Evolutionary conservation across 64 coral and sea anemone genomes (phyloP).

Genomic region (Montipora cactus): DNA sequence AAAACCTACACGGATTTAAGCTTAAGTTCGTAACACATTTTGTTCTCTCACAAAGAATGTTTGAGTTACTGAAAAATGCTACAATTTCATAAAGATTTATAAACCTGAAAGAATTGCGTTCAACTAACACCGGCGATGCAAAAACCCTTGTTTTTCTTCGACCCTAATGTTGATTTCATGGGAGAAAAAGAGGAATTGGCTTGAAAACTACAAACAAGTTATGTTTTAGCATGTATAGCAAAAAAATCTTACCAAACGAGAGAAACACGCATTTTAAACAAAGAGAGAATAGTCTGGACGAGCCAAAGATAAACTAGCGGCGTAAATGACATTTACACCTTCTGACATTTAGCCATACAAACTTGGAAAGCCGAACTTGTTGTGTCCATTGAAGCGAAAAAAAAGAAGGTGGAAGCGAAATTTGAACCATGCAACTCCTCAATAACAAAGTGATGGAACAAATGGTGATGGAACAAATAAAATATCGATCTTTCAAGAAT

Average conservation of each 20-base stretch:
- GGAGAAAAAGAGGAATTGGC: no score
- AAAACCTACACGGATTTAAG: no score
- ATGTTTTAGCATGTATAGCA: no score
- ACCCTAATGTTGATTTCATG: no score
- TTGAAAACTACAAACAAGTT: slow-evolving; percentile 33
- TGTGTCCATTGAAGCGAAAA: background rate
- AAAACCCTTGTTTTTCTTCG: background rate
- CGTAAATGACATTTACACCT: background rate
- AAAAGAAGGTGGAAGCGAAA: background rate
- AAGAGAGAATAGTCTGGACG: background rate
- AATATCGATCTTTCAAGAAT: background rate
- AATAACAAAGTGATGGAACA: background rate
- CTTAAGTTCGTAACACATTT: no score
- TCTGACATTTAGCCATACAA: background rate
- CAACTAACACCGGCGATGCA: slow-evolving; percentile 29
- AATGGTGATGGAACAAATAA: background rate
- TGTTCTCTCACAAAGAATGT: no score
- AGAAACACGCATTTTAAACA: background rate
- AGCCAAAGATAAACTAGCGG: background rate
- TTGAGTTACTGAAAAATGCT: background rate
- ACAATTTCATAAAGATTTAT: background rate
- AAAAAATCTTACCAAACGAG: background rate
- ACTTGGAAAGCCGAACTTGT: background rate
- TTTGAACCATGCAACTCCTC: background rate
- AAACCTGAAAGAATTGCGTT: background rate